Evolutionary conservation across 2,113 vertebrate genomes (phyloP), one percentile per base, ranked within the genome.

Genomic region (Laterallus jamaicensis): DNA sequence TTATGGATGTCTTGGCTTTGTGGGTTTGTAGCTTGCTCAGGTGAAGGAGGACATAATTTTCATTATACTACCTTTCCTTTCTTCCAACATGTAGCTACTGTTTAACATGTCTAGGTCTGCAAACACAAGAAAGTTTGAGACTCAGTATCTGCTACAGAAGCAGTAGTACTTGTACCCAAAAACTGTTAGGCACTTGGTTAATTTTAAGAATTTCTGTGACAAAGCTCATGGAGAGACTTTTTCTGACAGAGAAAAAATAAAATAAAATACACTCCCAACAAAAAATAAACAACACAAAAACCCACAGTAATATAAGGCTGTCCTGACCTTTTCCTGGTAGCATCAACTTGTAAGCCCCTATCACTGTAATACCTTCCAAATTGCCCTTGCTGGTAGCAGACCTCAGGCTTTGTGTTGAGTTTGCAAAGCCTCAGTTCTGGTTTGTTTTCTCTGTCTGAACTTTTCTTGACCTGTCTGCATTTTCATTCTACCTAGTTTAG

Each of bases 401-500:
- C 4, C 31, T 25, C 12, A 28, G 28, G 19, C 2, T 81, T 62
- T 58, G 31, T 39, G 21, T 49, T 81, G 78, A 69, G 29, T 76
- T 95, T 90, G 3, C 31, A 82, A 66, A 17, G 25, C 5, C 37
- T 94, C 28, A 79, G 29, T n/a, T n/a, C 18, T 1, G 1, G 29
- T 21, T 76, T 78, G 40, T 68, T 62, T 58, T 4, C 21, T 86
- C 22, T 42, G 4, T 32, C 40, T 90, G 29, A 81, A 82, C 35
- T 90, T 90, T 86, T 69, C 80, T 60, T 81, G 68, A 86, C 29
- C 13, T 2, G 1, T 29, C 29, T 77, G 21, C 20, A 82, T 25
- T 19, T 88, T 90, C 88, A 17, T 60, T 96, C 82, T 85, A 58
- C 52, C 79, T 76, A 29, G 10, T 88, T 86, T 79, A 85, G 35